Conservation (phyloP, 2,888 invertebrate species). For the Harpagoxenus sublaevis region DNA sequence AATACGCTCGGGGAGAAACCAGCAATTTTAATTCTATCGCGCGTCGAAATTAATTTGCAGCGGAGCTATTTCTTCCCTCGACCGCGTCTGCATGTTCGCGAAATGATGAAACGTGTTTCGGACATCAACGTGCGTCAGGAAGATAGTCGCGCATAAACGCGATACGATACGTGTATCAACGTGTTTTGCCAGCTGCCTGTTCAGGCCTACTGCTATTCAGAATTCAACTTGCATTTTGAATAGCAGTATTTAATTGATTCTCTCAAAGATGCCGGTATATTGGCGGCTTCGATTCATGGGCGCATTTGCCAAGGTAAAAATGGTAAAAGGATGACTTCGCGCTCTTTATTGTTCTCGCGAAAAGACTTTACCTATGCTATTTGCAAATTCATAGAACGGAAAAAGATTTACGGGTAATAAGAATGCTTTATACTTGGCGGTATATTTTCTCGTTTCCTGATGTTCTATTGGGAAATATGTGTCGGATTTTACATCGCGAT, state of each 20-base stretch:
- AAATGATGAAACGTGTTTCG: neutral
- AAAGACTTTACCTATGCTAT: neutral
- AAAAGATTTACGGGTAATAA: neutral
- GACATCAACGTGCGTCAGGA: neutral
- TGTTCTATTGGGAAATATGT: conserved; percentile 1
- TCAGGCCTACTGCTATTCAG: too few species aligned
- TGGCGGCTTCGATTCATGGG: neutral
- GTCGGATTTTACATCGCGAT: neutral
- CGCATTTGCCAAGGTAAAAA: neutral
- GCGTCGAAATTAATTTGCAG: conserved; percentile 30
- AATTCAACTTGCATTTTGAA: neutral
- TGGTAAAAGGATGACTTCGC: neutral
- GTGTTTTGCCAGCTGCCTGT: neutral
- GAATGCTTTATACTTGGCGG: neutral
- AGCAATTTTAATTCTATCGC: neutral
- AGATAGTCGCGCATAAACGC: neutral
- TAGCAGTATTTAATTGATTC: neutral
- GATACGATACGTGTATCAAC: neutral
- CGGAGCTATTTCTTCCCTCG: neutral
- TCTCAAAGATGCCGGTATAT: neutral
- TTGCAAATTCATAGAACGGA: conserved; percentile 7
- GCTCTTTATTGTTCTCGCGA: neutral
- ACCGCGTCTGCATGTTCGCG: neutral
- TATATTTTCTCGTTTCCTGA: neutral
- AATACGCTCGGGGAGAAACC: neutral